Conservation (phyloP, 2,888 invertebrate genomes). For the Catocala nupta region DNA sequence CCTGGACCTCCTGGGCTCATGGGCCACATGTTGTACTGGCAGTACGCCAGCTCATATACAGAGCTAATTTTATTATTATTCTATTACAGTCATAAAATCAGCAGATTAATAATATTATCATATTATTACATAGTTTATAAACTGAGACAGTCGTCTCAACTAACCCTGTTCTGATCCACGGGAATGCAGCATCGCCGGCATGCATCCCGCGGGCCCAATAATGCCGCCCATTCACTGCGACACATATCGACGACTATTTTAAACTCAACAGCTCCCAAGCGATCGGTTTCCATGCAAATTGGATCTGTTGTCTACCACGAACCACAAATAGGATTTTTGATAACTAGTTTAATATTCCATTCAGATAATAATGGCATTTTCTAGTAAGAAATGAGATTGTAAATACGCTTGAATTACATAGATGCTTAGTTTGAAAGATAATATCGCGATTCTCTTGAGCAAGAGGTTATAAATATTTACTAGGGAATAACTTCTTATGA, state of each 20-base stretch:
- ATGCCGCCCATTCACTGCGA: conserved; percentile 41
- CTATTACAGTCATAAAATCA: too few relatives aligned
- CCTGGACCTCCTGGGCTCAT: too few relatives aligned
- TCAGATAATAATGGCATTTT: conserved; percentile 19
- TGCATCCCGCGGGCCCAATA: conserved; percentile 36
- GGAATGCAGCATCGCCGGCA: conserved; percentile 43
- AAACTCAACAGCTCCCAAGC: conserved; percentile 25
- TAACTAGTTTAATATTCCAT: conserved; percentile 34
- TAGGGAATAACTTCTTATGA: too few relatives aligned
- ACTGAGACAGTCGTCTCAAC: conserved; percentile 30
- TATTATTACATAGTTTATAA: neutral
- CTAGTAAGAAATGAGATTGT: conserved; percentile 13
- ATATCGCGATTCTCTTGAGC: neutral
- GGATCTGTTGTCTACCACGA: conserved; percentile 23
- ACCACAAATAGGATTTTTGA: conserved; percentile 36
- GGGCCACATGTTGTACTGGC: too few relatives aligned
- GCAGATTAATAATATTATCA: too few relatives aligned
- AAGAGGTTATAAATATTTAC: neutral
- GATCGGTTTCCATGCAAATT: conserved; percentile 43
- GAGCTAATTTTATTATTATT: too few relatives aligned
- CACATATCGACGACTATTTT: conserved; percentile 31
- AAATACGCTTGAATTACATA: neutral
- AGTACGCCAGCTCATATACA: too few relatives aligned
- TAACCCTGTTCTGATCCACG: conserved; percentile 36
- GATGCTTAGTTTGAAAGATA: conserved; percentile 1